Evolutionary conservation across 2,797 vertebrate species (phyloP).

Genomic region (Odontamblyopus lacepedii): DNA sequence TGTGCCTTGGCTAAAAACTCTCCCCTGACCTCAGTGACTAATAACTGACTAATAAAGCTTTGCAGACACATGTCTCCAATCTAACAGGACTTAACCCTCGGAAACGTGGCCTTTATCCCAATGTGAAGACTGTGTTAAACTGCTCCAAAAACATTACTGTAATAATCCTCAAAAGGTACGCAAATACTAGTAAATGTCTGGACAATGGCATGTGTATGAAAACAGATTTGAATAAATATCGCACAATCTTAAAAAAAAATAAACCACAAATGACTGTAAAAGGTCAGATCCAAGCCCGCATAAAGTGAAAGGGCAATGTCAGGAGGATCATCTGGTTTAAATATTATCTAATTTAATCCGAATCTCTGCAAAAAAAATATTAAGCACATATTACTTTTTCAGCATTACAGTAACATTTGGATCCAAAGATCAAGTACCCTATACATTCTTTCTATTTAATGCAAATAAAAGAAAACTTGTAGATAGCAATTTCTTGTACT

Average conservation of each 20-base stretch:
- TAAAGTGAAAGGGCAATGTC: not conserved
- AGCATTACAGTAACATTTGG: not conserved
- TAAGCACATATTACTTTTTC: too few relatives aligned
- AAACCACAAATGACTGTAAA: too few relatives aligned
- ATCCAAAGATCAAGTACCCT: not conserved
- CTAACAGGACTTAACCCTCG: slow-evolving; percentile 52
- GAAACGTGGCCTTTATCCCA: slow-evolving; percentile 60
- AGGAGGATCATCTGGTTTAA: not conserved
- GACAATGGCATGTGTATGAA: not conserved
- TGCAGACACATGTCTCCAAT: slow-evolving; percentile 74
- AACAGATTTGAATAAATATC: not conserved
- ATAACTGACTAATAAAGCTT: slow-evolving; percentile 73
- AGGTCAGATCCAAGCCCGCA: too few relatives aligned
- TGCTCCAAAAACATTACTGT: slow-evolving; percentile 26
- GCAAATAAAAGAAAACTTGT: too few relatives aligned
- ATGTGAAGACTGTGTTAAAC: slow-evolving; percentile 54
- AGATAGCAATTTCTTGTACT: too few relatives aligned
- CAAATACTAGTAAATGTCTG: not conserved
- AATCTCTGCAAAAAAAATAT: not conserved
- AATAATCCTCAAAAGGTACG: slow-evolving; percentile 50
- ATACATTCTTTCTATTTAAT: too few relatives aligned
- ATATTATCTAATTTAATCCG: not conserved
- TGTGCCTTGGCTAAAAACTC: slow-evolving; percentile 67
- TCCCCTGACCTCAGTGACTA: slow-evolving; percentile 66
- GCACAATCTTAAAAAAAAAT: not conserved